Base-by-base conservation (phyloP, 2,888 invertebrate species). In the Metellina segmentata region DNA sequence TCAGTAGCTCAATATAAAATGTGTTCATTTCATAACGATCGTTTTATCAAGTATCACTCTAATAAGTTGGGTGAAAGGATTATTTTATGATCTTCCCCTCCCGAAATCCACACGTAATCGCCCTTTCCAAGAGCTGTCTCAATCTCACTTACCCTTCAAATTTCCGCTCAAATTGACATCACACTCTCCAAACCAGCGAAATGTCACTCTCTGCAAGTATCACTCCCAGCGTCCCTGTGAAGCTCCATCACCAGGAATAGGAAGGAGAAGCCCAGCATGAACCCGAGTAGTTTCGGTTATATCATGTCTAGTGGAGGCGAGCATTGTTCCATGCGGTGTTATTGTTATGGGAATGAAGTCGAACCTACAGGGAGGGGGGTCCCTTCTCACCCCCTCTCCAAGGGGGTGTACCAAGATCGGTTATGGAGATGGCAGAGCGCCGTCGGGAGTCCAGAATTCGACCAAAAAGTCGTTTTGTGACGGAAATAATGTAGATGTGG, bases 381-480 rank as follows among this genome's bases (percentile, higher is more conserved):
- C n/a, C 9, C 20, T 53, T 74, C 52, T 49, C n/a, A 52, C 85
- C 71, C 81, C 75, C 78, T 52, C 85, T 74, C 85, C 72, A 89
- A 81, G 86, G 90, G 90, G 90, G 90, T 91, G 90, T 86, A 91
- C 86, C 85, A 70, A 86, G 90, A 34, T 34, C 91, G 82, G 91
- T 91, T 91, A 91, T 91, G 91, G 91, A 91, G 91, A 91, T 91
- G 91, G 91, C 91, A 87, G 91, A n/a, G 49, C 87, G 19, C 91
- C 6, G 72, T 87, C 72, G 91, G 91, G 91, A 83, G 91, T 79
- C 91, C 87, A 87, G 91, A 91, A 81, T 86, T 86, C 90, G 90
- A 91, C 90, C 91, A 87, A 87, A 87, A 91, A 91, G 91, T 91
- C 91, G 91, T 91, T 91, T 91, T 91, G 91, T 91, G 91, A 83